These are phyloP conservation scores for Semaprochilodus insignis DNA, from an alignment of 2,797 vertebrate genomes.

Conservation along the genomic window DNA sequence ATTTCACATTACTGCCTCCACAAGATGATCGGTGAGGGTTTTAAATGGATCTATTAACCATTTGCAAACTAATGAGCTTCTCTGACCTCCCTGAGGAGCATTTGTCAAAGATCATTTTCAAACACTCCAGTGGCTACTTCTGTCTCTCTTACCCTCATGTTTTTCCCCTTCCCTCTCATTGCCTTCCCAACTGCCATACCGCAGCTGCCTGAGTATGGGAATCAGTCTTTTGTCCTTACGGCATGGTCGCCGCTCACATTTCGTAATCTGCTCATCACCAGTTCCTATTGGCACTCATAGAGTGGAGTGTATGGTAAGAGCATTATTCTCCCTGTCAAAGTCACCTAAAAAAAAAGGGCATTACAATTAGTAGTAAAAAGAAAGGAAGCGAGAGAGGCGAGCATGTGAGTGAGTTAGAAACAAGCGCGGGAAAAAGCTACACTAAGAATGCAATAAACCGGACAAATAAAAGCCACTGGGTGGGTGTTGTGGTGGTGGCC, in stretches of 20 bases:
- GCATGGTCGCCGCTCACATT: slow-evolving; percentile 38
- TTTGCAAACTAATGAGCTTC: slow-evolving; percentile 7
- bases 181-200: slow-evolving; percentile 17
- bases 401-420: neutral
- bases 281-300: slow-evolving; percentile 16
- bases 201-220: slow-evolving; percentile 31
- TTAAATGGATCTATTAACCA: slow-evolving; percentile 20
- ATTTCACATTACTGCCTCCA: neutral
- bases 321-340: neutral
- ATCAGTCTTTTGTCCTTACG: slow-evolving; percentile 37
- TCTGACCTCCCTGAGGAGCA: neutral
- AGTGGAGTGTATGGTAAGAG: slow-evolving; percentile 18
- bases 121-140: slow-evolving; percentile 9
- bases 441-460: slow-evolving; percentile 3
- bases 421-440: neutral
- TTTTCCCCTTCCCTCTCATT: slow-evolving; percentile 3
- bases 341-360: slow-evolving; percentile 24
- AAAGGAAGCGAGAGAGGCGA: slow-evolving; percentile 8
- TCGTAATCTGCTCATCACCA: slow-evolving; percentile 52
- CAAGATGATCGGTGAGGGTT: slow-evolving; percentile 7
- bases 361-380: slow-evolving; percentile 18
- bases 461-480: slow-evolving; percentile 29
- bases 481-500: slow-evolving; percentile 23
- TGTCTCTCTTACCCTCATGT: neutral
- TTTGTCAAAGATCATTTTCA: slow-evolving; percentile 17